These are phyloP conservation scores for Hemicentrotus pulcherrimus DNA, from an alignment of 35 echinoderm and acorn worm species.

Conservation along the genomic window DNA sequence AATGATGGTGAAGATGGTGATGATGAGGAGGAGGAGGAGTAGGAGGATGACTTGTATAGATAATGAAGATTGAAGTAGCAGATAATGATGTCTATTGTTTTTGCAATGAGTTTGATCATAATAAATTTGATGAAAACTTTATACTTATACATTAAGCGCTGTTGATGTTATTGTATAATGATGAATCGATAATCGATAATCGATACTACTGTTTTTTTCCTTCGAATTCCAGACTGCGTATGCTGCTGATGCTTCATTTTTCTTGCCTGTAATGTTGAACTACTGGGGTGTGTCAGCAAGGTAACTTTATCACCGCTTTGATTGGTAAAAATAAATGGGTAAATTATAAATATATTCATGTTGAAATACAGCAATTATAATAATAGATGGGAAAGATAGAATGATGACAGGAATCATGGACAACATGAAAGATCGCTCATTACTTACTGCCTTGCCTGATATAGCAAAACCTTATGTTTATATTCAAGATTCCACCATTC, in stretches of 20 bases:
- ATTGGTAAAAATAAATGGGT: no score
- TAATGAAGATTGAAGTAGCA: no score
- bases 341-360: no score
- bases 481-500: no score
- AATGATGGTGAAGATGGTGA: background rate
- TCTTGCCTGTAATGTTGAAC: constrained; percentile 26
- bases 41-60: no score
- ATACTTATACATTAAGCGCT: background rate
- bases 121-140: background rate
- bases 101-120: background rate
- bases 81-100: background rate
- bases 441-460: no score
- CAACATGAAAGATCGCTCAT: no score
- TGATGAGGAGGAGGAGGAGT: background rate
- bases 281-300: constrained; percentile 46
- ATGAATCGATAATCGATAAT: background rate
- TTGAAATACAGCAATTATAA: background rate
- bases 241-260: constrained; percentile 14
- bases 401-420: no score
- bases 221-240: constrained; percentile 21
- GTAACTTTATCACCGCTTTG: background rate
- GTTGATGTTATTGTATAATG: background rate
- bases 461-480: no score
- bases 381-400: no score
- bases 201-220: background rate